Evolutionary conservation across 1,140 invertebrate genomes (phyloP).

Genomic region (Neodiprion virginianus): DNA sequence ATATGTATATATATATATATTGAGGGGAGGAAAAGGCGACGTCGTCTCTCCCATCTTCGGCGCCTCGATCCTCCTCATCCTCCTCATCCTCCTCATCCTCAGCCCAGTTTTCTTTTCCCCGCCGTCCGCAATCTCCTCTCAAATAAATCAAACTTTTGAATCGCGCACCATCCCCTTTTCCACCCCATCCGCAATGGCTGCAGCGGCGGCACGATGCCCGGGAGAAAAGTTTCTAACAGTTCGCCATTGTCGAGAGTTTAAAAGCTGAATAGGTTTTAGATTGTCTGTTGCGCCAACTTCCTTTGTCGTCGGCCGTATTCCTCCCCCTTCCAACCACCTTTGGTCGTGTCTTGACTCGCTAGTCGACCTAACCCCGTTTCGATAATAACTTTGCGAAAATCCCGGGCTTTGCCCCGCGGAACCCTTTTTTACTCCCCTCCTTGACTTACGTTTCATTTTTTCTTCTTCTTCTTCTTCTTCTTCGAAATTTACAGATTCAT

Average conservation of each 20-base stretch:
- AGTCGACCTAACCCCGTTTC: neutral
- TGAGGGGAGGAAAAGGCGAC: slow-evolving; percentile 31
- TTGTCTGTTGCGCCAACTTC: slow-evolving; percentile 51
- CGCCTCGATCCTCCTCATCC: too few relatives aligned
- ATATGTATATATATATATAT: too few relatives aligned
- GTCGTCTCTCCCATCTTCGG: slow-evolving; percentile 26
- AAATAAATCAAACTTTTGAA: slow-evolving; percentile 64
- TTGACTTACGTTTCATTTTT: slow-evolving; percentile 19
- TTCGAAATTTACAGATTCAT: slow-evolving; percentile 22
- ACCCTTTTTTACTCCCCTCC: slow-evolving; percentile 15
- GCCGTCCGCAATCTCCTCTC: slow-evolving; percentile 55
- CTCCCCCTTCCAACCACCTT: neutral
- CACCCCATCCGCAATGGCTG: neutral
- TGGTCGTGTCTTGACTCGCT: neutral
- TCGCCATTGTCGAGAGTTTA: slow-evolving; percentile 60
- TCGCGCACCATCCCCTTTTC: slow-evolving; percentile 31
- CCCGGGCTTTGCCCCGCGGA: slow-evolving; percentile 1
- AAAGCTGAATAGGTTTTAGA: slow-evolving; percentile 61
- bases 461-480: slow-evolving; percentile 20
- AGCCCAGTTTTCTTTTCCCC: slow-evolving; percentile 29
- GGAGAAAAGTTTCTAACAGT: slow-evolving; percentile 53
- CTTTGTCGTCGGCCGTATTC: slow-evolving; percentile 48
- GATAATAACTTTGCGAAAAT: slow-evolving; percentile 2
- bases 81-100: too few relatives aligned
- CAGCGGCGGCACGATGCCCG: neutral